Conservation (phyloP, 2,888 invertebrate species). For the Drosophila antonietae region DNA sequence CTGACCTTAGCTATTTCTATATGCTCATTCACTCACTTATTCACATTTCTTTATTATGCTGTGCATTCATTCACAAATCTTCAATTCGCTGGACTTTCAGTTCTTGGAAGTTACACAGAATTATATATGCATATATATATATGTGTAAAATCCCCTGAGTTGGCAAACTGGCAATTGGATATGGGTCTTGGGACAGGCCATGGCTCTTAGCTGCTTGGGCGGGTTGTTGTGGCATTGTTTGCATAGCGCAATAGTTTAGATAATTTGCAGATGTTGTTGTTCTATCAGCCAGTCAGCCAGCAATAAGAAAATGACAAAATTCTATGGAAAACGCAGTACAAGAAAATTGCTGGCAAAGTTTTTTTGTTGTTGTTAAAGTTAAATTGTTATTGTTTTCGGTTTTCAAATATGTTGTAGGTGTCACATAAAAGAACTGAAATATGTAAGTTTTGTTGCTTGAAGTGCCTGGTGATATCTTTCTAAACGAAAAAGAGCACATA, state of each 20-base stretch:
- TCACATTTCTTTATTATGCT: conserved; percentile 10
- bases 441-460: conserved; percentile 6
- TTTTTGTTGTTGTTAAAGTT: conserved; percentile 9
- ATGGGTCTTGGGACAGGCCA: conserved; percentile 50
- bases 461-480: neutral
- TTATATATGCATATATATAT: neutral
- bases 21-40: conserved; percentile 27
- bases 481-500: neutral
- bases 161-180: conserved; percentile 70
- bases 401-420: conserved; percentile 26
- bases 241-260: conserved; percentile 54
- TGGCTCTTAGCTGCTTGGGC: conserved; percentile 9
- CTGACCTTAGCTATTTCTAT: conserved; percentile 32
- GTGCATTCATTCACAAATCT: conserved; percentile 60
- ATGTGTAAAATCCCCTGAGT: conserved; percentile 54
- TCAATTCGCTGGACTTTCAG: conserved; percentile 27
- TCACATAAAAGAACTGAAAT: conserved; percentile 29
- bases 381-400: conserved; percentile 5
- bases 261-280: conserved; percentile 53
- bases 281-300: neutral
- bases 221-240: conserved; percentile 48
- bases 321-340: conserved; percentile 37
- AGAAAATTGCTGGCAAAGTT: conserved; percentile 49
- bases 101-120: conserved; percentile 59
- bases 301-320: conserved; percentile 42